These are phyloP conservation scores for Gortyna flavago DNA, from an alignment of 2,888 invertebrate genomes.

Conservation along the genomic window DNA sequence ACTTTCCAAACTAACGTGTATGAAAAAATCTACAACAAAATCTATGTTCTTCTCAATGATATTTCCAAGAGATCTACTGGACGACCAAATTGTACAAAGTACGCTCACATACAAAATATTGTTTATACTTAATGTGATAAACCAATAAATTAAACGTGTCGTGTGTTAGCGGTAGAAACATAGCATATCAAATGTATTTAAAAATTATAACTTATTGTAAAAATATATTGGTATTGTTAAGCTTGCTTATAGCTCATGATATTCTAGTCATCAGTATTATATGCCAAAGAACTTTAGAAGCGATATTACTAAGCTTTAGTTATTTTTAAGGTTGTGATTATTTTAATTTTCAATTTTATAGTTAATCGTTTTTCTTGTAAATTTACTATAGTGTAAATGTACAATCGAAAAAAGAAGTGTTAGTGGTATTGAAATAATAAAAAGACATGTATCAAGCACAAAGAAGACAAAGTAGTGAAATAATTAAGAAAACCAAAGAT, in stretches of 20 bases:
- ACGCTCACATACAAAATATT: slow-evolving; percentile 59
- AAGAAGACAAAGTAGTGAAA: slow-evolving; percentile 61
- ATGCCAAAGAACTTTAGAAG: slow-evolving; percentile 71
- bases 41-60: slow-evolving; percentile 36
- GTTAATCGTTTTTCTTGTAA: slow-evolving; percentile 47
- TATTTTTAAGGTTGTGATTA: slow-evolving; percentile 82
- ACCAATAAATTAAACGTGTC: slow-evolving; percentile 66
- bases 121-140: slow-evolving; percentile 73
- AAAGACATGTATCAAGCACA: slow-evolving; percentile 49
- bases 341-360: slow-evolving; percentile 67
- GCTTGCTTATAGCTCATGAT: slow-evolving; percentile 65
- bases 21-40: slow-evolving; percentile 65
- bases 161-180: slow-evolving; percentile 71
- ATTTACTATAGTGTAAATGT: slow-evolving; percentile 47
- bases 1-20: slow-evolving; percentile 39
- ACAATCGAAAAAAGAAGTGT: slow-evolving; percentile 45
- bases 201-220: slow-evolving; percentile 61
- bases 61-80: slow-evolving; percentile 73
- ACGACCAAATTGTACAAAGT: slow-evolving; percentile 77
- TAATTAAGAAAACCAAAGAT: slow-evolving; percentile 58
- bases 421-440: slow-evolving; percentile 32
- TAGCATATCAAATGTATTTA: slow-evolving; percentile 79
- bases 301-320: slow-evolving; percentile 71
- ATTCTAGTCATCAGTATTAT: slow-evolving; percentile 64
- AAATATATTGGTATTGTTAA: slow-evolving; percentile 55